phyloP scores from a whole-genome alignment of 2,113 vertebrate genomes.

The Sphaerodactylus townsendi region DNA sequence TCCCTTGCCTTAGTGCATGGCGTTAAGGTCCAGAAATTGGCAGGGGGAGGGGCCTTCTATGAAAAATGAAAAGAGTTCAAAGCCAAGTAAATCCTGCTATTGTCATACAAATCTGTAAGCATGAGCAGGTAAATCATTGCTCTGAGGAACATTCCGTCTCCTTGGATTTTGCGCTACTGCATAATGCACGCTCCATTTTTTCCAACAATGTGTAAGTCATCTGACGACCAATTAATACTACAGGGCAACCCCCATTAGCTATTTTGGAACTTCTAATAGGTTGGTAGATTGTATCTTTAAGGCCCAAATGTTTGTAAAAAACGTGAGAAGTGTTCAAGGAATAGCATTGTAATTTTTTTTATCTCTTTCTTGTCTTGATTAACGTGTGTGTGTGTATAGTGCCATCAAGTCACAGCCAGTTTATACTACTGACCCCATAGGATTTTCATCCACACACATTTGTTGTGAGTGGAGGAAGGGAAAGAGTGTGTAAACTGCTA shows the following conservation, averaged over 20 bases:
- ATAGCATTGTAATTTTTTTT: no score
- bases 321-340: neutral
- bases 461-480: no score
- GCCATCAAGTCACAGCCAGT: no score
- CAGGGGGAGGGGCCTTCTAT: conserved; percentile 21
- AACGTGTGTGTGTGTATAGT: no score
- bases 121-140: fast-evolving
- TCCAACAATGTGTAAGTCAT: neutral
- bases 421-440: no score
- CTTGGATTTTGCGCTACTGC: neutral
- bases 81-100: neutral
- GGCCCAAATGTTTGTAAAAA: neutral
- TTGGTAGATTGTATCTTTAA: neutral
- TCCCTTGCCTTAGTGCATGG: neutral
- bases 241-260: neutral
- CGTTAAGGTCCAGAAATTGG: conserved; percentile 26
- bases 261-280: no score
- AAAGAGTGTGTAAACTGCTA: no score
- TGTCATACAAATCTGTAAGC: fast-evolving
- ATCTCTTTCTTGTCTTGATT: no score
- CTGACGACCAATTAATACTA: neutral
- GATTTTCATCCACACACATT: no score
- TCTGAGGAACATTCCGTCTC: no score
- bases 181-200: neutral
- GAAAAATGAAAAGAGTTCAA: neutral